Conservation (phyloP, 2,797 vertebrate genomes). For the Botia almorhae region DNA sequence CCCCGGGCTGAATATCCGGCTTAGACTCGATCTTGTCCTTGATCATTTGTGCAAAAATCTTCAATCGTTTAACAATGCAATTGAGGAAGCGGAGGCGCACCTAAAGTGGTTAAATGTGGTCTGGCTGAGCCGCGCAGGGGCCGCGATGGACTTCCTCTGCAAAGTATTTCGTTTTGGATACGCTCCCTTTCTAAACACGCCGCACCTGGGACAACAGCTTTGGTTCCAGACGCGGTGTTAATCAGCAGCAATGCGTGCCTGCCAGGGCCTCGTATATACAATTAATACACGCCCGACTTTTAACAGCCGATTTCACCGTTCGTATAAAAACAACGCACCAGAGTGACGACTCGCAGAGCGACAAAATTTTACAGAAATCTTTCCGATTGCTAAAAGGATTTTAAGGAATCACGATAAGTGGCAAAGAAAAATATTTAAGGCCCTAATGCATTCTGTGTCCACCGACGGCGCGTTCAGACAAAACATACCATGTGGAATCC, state of each 20-base stretch:
- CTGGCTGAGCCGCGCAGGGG: slow-evolving; percentile 69
- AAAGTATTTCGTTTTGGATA: slow-evolving; percentile 80
- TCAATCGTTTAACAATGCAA: slow-evolving; percentile 71
- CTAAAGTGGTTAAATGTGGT: slow-evolving; percentile 78
- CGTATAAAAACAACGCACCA: slow-evolving; percentile 73
- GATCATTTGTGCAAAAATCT: slow-evolving; percentile 72
- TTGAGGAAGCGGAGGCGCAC: slow-evolving; percentile 70
- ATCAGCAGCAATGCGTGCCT: slow-evolving; percentile 75
- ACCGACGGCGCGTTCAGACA: slow-evolving; percentile 62
- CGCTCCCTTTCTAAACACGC: slow-evolving; percentile 77
- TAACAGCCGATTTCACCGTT: slow-evolving; percentile 55
- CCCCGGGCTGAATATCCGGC: slow-evolving; percentile 63
- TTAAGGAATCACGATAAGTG: slow-evolving; percentile 68
- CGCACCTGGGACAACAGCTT: slow-evolving; percentile 85
- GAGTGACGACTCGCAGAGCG: slow-evolving; percentile 63
- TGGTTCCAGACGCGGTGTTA: slow-evolving; percentile 75
- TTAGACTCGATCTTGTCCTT: slow-evolving; percentile 61
- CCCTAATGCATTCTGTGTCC: slow-evolving; percentile 70
- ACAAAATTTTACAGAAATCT: slow-evolving; percentile 66
- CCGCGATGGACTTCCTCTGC: slow-evolving; percentile 78
- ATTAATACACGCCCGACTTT: slow-evolving; percentile 62
- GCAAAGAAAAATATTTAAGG: slow-evolving; percentile 59
- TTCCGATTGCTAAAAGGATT: slow-evolving; percentile 73
- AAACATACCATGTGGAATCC: slow-evolving; percentile 64
- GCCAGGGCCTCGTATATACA: slow-evolving; percentile 63